phyloP scores from a whole-genome alignment of 2,888 invertebrate species.

The Notodonta ziczac region DNA sequence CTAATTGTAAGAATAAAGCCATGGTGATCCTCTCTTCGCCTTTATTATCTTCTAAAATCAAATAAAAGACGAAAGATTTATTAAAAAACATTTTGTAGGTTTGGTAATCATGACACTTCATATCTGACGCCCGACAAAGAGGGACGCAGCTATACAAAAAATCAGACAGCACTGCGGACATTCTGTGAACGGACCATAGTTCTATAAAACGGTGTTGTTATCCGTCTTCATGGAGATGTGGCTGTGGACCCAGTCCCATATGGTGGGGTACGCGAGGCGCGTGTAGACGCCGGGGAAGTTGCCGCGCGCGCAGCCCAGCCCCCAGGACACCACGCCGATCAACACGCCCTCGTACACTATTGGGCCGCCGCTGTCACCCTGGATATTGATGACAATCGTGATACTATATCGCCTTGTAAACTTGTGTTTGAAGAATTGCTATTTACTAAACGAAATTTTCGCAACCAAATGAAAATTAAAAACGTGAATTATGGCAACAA shows the following conservation, averaged over 20 bases:
- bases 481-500: too few relatives aligned
- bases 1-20: background rate
- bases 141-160: too few relatives aligned
- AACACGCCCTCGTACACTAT: slow-evolving; percentile 73
- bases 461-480: too few relatives aligned
- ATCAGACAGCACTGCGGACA: too few relatives aligned
- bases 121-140: too few relatives aligned
- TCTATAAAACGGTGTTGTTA: slow-evolving; percentile 28
- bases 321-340: slow-evolving; percentile 81
- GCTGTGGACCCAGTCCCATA: slow-evolving; percentile 71
- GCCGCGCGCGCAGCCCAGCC: slow-evolving; percentile 77
- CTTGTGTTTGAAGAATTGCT: too few relatives aligned
- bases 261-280: slow-evolving; percentile 61
- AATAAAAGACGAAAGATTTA: too few relatives aligned
- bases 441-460: too few relatives aligned
- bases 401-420: too few relatives aligned
- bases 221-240: slow-evolving; percentile 52
- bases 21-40: background rate
- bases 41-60: too few relatives aligned
- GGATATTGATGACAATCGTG: slow-evolving; percentile 11
- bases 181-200: background rate
- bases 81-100: background rate
- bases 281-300: slow-evolving; percentile 82
- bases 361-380: slow-evolving; percentile 83
- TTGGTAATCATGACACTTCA: too few relatives aligned